phyloP scores from a whole-genome alignment of 2,888 invertebrate species.

The Stomorhina lunata region DNA sequence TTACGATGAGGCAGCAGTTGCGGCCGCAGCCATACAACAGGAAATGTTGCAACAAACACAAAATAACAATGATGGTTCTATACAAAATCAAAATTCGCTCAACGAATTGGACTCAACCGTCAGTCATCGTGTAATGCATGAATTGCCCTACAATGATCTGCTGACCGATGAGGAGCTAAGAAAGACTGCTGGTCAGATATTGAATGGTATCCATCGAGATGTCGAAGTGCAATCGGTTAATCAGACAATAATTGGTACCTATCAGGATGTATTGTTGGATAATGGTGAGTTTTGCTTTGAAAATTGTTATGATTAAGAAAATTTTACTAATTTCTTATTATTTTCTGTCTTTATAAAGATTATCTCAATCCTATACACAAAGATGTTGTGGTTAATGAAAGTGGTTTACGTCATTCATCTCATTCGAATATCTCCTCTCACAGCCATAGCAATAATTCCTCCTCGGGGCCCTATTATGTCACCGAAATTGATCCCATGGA shows the following conservation, averaged over 20 bases:
- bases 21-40: constrained; percentile 77
- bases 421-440: constrained; percentile 33
- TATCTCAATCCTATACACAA: constrained; percentile 87
- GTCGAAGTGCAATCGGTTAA: constrained; percentile 83
- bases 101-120: not conserved
- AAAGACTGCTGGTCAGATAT: constrained; percentile 83
- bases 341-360: constrained; percentile 79
- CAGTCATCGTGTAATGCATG: constrained; percentile 47
- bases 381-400: constrained; percentile 87
- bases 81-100: constrained; percentile 50
- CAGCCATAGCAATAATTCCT: constrained; percentile 39
- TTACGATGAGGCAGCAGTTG: constrained; percentile 78
- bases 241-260: constrained; percentile 76
- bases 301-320: not conserved
- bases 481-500: constrained; percentile 80
- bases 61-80: constrained; percentile 46
- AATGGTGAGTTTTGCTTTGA: constrained; percentile 72
- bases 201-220: constrained; percentile 82
- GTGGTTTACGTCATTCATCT: constrained; percentile 82
- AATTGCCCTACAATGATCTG: constrained; percentile 73
- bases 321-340: not conserved
- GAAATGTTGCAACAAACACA: constrained; percentile 74
- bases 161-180: constrained; percentile 80
- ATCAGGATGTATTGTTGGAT: constrained; percentile 78
- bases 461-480: constrained; percentile 76